Percentiles rank a stretch among this genome's conserved stretches.
Evolutionary conservation across 2,888 invertebrate species (phyloP).

Genomic region (Calliphora vomitoria): DNA sequence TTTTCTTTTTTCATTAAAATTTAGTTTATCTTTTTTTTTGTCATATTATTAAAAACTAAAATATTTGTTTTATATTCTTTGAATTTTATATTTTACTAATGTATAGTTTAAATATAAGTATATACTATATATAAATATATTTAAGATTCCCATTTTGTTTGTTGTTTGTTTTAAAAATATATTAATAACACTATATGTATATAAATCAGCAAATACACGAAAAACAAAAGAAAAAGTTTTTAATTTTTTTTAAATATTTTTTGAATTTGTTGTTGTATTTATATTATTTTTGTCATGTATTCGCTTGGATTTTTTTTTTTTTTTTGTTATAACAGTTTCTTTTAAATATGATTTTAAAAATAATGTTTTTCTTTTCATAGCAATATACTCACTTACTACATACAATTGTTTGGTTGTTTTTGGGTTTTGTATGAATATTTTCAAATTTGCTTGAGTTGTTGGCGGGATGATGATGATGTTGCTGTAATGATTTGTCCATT

Average conservation of each 20-base stretch:
- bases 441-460: slow-evolving; percentile 25
- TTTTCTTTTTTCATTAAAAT: neutral
- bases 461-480: slow-evolving; percentile 23
- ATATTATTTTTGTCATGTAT: slow-evolving; percentile 46
- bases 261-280: slow-evolving; percentile 58
- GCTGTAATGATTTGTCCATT: slow-evolving; percentile 10
- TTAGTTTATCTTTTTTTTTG: slow-evolving; percentile 60
- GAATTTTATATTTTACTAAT: slow-evolving; percentile 48
- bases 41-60: slow-evolving; percentile 39
- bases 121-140: slow-evolving; percentile 60
- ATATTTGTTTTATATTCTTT: slow-evolving; percentile 50
- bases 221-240: slow-evolving; percentile 33
- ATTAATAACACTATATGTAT: slow-evolving; percentile 39
- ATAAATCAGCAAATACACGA: slow-evolving; percentile 65
- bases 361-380: neutral
- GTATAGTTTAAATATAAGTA: slow-evolving; percentile 36
- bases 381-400: slow-evolving; percentile 46
- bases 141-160: slow-evolving; percentile 73
- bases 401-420: slow-evolving; percentile 16
- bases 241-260: neutral
- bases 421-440: neutral
- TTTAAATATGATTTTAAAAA: slow-evolving; percentile 51
- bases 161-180: slow-evolving; percentile 55
- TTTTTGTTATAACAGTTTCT: slow-evolving; percentile 36
- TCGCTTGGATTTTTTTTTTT: neutral